phyloP scores from a whole-genome alignment of 2,888 invertebrate species.

The Volucella inanis region DNA sequence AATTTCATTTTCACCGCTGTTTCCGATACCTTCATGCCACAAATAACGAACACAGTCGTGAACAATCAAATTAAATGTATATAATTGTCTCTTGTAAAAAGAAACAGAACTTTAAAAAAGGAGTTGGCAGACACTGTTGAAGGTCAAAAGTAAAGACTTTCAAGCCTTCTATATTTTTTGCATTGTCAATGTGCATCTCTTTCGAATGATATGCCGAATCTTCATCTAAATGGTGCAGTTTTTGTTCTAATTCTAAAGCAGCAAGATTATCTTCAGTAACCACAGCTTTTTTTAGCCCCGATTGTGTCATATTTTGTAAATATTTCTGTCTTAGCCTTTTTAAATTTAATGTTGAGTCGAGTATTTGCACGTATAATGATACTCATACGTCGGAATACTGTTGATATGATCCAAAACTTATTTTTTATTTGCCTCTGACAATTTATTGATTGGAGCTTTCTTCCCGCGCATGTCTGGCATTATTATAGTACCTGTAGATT shows the following conservation, averaged over 20 bases:
- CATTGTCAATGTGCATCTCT: constrained; percentile 7
- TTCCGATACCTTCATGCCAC: constrained; percentile 22
- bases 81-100: constrained; percentile 53
- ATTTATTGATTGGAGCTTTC: too few species aligned
- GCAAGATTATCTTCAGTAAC: background rate
- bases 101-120: constrained; percentile 22
- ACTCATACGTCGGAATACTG: too few species aligned
- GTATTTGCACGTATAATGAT: too few species aligned
- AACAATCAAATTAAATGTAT: constrained; percentile 44
- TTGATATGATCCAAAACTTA: too few species aligned
- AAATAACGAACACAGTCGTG: constrained; percentile 30
- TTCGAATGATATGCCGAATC: constrained; percentile 1
- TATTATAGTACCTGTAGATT: too few species aligned
- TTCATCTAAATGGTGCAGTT: constrained; percentile 10
- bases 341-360: constrained; percentile 29
- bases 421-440: too few species aligned
- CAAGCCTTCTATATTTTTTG: background rate
- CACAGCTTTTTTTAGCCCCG: background rate
- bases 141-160: constrained; percentile 20
- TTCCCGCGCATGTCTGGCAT: too few species aligned
- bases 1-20: constrained; percentile 54
- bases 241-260: constrained; percentile 8
- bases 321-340: constrained; percentile 5
- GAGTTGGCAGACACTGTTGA: constrained; percentile 47
- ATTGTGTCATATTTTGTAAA: constrained; percentile 10